Evolutionary conservation across 2,113 vertebrate genomes (phyloP), one percentile per base, ranked within the genome.

Genomic region (Paraplagusia blochii): DNA sequence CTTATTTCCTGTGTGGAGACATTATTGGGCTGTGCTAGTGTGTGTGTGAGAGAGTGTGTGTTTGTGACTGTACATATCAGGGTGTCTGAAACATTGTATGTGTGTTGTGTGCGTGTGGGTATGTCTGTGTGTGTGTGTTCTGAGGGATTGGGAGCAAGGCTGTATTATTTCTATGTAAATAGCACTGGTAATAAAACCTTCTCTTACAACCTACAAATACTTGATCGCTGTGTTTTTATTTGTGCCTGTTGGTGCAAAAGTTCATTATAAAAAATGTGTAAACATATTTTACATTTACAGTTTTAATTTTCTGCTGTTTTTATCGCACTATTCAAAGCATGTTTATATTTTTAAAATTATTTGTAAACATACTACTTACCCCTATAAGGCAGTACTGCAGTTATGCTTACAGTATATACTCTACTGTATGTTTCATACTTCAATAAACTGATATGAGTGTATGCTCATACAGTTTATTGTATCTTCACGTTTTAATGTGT

Each of bases 161-260:
- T 81, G 76, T 91, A 86, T 88, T 86, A 90, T 91, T 86, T 88
- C 81, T 59, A 84, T 91, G 91, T 92, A 92, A 89, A 93, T 91
- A 91, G 88, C 71, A 82, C 83, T 84, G 86, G 69, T 85, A 89
- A 90, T 88, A 92, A 89, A 85, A 81, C 80, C 83, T 89, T 90
- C 81, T 90, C 81, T 84, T 85, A 77, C 74, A 79, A 83, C 67
- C 65, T 66, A 46, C 87, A 81, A 58, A 69, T 58, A 63, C 72
- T 45, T 38, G 12, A 3, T 53, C 52, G 8, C 15, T 18, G 14
- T 1, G 4, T 42, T 3, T 12, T 0, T 29, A 16, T 12, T 40
- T 3, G 14, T 0, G 34, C 48, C 43, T 9, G 14, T 50, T 19
- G 3, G 22, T 29, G 6, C 22, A 6, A 29, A 29, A 29, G 22